Conservation (phyloP, 2,797 vertebrate species). For the Xerus rutilus region DNA sequence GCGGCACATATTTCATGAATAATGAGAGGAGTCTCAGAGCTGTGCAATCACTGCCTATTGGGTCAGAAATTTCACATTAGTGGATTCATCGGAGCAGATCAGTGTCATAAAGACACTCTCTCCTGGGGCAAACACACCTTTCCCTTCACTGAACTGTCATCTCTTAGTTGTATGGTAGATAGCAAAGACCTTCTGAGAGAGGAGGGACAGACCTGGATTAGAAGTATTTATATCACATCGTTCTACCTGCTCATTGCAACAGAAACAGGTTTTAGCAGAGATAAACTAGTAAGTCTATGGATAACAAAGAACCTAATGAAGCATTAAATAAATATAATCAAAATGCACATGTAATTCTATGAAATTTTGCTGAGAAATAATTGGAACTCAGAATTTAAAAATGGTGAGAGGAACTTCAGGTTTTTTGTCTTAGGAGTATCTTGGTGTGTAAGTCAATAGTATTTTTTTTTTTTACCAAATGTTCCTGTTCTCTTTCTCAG, state of each 20-base stretch:
- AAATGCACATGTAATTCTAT: constrained; percentile 59
- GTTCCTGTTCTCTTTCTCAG: not conserved
- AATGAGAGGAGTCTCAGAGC: constrained; percentile 88
- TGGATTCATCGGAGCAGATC: constrained; percentile 90
- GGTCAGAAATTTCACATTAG: constrained; percentile 91
- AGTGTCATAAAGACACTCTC: constrained; percentile 88
- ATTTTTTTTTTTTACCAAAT: not conserved
- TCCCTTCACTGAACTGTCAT: constrained; percentile 85
- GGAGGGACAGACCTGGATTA: constrained; percentile 55
- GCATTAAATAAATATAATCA: constrained; percentile 48
- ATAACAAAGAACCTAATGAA: constrained; percentile 56
- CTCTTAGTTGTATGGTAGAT: constrained; percentile 74
- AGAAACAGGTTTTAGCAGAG: constrained; percentile 61
- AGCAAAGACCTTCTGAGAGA: constrained; percentile 75
- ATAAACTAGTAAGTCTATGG: not conserved
- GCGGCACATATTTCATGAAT: constrained; percentile 89
- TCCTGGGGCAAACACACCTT: constrained; percentile 88
- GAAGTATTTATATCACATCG: constrained; percentile 29
- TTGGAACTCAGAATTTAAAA: constrained; percentile 20
- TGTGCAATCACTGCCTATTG: constrained; percentile 89
- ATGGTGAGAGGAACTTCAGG: not conserved
- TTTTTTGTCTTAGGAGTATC: not conserved
- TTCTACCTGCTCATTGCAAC: constrained; percentile 68
- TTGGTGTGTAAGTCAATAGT: not conserved
- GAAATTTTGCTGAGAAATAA: constrained; percentile 15